Percentiles rank a stretch among this genome's conserved stretches.
Evolutionary conservation across 2,888 invertebrate species (phyloP).

Genomic region (Pharmacophagus antenor): DNA sequence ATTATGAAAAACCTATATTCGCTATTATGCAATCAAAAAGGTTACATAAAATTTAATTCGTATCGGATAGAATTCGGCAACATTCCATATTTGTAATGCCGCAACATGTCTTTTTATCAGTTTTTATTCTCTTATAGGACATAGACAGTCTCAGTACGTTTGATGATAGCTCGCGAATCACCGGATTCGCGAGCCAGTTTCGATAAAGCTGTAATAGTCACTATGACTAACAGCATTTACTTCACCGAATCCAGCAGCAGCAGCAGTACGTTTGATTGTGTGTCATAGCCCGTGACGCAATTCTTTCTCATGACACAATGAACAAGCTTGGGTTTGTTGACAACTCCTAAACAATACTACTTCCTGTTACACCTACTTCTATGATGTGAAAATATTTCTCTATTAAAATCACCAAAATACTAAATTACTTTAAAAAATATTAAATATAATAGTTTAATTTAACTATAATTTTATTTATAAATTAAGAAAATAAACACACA

Average conservation of each 20-base stretch:
- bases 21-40: background rate
- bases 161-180: too few species aligned
- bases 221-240: too few species aligned
- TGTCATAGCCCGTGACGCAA: slow-evolving; percentile 53
- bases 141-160: slow-evolving; percentile 17
- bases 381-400: slow-evolving; percentile 25
- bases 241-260: too few species aligned
- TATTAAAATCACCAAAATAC: slow-evolving; percentile 5
- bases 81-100: slow-evolving; percentile 6
- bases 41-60: background rate
- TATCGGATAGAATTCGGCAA: background rate
- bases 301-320: slow-evolving; percentile 54
- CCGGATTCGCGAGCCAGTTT: too few species aligned
- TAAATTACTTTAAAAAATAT: background rate
- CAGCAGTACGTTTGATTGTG: slow-evolving; percentile 45
- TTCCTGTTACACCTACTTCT: slow-evolving; percentile 52
- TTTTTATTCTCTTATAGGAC: slow-evolving; percentile 8
- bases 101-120: slow-evolving; percentile 4
- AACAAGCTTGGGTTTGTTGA: slow-evolving; percentile 39
- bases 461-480: background rate
- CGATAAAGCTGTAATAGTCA: too few species aligned
- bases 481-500: slow-evolving; percentile 37
- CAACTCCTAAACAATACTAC: slow-evolving; percentile 48
- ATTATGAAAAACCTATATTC: background rate
- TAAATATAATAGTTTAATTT: background rate